Evolutionary conservation across 2,797 vertebrate species (phyloP).

Genomic region (Poeciliopsis gracilis): DNA sequence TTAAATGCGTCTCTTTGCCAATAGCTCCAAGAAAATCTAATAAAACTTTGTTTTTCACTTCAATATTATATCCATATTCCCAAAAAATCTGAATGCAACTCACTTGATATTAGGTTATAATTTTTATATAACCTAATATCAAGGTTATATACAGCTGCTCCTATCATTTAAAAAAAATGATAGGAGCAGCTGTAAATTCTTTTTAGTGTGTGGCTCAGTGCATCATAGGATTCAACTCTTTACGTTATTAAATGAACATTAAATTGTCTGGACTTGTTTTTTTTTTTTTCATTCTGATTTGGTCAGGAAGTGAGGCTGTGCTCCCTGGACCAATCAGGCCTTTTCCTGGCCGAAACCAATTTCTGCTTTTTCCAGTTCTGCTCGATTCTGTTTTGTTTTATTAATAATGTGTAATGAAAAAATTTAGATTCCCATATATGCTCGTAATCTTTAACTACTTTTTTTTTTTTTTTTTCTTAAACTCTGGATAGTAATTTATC

Average conservation of each 20-base stretch:
- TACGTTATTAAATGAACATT: neutral
- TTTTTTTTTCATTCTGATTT: neutral
- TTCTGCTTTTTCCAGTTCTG: neutral
- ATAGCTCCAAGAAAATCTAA: no score
- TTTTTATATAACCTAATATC: no score
- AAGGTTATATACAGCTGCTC: no score
- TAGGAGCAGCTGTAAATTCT: no score
- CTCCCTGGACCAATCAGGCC: neutral
- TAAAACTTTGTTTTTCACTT: no score
- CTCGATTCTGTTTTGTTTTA: neutral
- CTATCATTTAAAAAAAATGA: no score
- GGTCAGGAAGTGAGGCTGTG: neutral
- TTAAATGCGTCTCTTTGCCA: no score
- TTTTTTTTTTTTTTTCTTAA: neutral
- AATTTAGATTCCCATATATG: neutral
- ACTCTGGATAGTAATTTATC: neutral
- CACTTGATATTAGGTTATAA: no score
- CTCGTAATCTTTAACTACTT: neutral
- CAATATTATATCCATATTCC: no score
- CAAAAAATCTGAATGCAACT: no score
- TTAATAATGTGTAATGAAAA: neutral
- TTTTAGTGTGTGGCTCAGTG: no score
- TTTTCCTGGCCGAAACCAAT: neutral
- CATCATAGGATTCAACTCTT: neutral
- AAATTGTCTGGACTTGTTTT: neutral